A percentile compares a stretch with the other conserved stretches of the same genome.
Conservation (phyloP, 92 coral and sea anemone genomes). For the Epizoanthus stellaris region DNA sequence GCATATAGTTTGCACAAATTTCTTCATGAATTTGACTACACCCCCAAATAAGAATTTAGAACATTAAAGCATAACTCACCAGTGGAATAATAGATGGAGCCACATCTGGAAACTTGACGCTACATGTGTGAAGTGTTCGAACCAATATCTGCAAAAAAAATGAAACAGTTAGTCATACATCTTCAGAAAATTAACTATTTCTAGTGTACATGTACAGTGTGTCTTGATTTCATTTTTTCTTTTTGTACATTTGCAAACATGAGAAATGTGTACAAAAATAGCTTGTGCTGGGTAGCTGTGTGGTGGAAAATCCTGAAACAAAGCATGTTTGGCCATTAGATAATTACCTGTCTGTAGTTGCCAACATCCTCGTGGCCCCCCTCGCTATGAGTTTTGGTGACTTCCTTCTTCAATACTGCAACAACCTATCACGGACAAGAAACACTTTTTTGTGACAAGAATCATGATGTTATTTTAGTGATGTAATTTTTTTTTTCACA, state of each 20-base stretch:
- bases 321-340: too few relatives aligned
- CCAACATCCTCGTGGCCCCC: slow-evolving; percentile 95
- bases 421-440: slow-evolving; percentile 72
- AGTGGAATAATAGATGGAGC: slow-evolving; percentile 97
- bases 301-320: too few relatives aligned
- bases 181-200: background rate
- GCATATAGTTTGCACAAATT: too few relatives aligned
- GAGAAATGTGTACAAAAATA: too few relatives aligned
- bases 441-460: background rate
- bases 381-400: slow-evolving; percentile 95
- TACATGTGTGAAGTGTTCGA: slow-evolving; percentile 96
- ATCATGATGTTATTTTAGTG: too few relatives aligned
- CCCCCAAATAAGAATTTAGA: too few relatives aligned
- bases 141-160: slow-evolving; percentile 86
- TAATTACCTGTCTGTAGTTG: slow-evolving; percentile 85
- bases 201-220: background rate
- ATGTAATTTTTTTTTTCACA: too few relatives aligned
- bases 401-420: slow-evolving; percentile 95
- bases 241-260: too few relatives aligned
- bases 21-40: too few relatives aligned
- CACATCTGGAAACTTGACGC: slow-evolving; percentile 99
- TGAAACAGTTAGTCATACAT: slow-evolving; percentile 1
- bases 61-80: slow-evolving; percentile 61
- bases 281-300: too few relatives aligned
- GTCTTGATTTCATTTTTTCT: too few relatives aligned